phyloP scores from a whole-genome alignment of 2,113 vertebrate species.

The Paradisaea rubra region DNA sequence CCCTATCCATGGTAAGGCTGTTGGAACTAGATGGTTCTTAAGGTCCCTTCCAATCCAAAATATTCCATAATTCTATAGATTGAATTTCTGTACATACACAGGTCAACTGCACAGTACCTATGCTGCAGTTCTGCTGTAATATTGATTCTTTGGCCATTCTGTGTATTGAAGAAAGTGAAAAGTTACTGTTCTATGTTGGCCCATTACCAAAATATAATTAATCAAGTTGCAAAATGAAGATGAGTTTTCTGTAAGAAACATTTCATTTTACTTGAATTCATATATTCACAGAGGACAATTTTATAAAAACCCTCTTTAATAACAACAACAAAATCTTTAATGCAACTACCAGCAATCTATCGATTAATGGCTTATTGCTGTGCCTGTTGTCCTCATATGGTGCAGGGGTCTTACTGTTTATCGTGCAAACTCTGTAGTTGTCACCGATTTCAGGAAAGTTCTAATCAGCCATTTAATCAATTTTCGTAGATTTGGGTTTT shows the following conservation, averaged over 20 bases:
- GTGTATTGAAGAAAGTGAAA: not conserved
- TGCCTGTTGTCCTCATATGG: not conserved
- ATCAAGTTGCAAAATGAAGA: not conserved
- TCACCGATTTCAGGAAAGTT: not conserved
- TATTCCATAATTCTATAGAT: not conserved
- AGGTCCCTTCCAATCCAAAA: not conserved
- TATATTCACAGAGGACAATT: not conserved
- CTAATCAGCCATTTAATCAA: not conserved
- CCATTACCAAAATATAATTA: not conserved
- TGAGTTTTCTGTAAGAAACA: not conserved
- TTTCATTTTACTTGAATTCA: conserved; percentile 22
- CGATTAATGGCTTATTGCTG: conserved; percentile 10
- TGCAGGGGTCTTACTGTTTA: not conserved
- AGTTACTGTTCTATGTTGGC: not conserved
- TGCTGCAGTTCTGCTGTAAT: not conserved
- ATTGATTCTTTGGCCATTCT: not conserved
- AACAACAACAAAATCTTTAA: not conserved
- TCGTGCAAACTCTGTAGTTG: not conserved
- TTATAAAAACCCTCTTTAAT: not conserved
- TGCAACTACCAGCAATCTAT: not conserved
- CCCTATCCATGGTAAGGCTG: too few species aligned
- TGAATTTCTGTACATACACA: not conserved
- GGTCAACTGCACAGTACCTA: not conserved
- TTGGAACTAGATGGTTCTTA: not conserved
- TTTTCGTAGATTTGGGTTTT: not conserved